Percentiles rank a stretch among this genome's conserved stretches.
These are phyloP conservation scores for Drosophila santomea DNA, from an alignment of 1,140 invertebrate species.

Conservation along the genomic window DNA sequence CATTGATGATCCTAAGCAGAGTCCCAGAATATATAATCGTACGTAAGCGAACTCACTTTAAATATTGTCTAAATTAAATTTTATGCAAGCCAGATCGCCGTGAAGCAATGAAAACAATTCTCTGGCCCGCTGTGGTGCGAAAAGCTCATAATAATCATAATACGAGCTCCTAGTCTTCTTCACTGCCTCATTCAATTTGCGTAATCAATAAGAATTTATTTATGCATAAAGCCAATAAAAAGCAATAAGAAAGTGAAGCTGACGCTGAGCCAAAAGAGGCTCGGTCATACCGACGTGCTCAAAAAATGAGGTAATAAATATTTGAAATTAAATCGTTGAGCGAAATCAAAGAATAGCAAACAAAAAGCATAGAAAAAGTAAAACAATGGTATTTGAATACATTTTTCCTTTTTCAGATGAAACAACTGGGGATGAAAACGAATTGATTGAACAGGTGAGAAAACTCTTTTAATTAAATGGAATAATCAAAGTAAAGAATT, in stretches of 20 bases:
- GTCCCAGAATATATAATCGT: conserved; percentile 22
- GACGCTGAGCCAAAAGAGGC: not conserved
- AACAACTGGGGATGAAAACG: conserved; percentile 10
- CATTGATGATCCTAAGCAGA: conserved; percentile 57
- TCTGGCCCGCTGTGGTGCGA: conserved; percentile 18
- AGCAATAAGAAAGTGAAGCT: conserved; percentile 40
- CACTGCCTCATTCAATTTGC: conserved; percentile 46
- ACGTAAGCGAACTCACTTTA: conserved; percentile 15
- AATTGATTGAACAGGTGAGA: conserved; percentile 47
- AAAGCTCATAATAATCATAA: conserved; percentile 56
- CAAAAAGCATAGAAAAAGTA: conserved; percentile 3
- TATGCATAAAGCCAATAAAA: conserved; percentile 54
- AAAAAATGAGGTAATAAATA: conserved; percentile 55
- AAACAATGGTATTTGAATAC: conserved; percentile 13
- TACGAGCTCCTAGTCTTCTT: conserved; percentile 16
- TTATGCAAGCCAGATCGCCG: conserved; percentile 35
- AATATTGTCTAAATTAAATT: conserved; percentile 38
- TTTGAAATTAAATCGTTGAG: conserved; percentile 51
- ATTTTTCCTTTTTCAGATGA: conserved; percentile 16
- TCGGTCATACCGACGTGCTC: conserved; percentile 1
- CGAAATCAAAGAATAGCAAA: conserved; percentile 51
- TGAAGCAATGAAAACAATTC: conserved; percentile 23
- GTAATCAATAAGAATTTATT: conserved; percentile 66
- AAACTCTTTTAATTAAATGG: conserved; percentile 41
- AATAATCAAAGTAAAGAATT: conserved; percentile 31